Conservation (phyloP, 2,797 vertebrate species). For the Chaunax sp. region DNA sequence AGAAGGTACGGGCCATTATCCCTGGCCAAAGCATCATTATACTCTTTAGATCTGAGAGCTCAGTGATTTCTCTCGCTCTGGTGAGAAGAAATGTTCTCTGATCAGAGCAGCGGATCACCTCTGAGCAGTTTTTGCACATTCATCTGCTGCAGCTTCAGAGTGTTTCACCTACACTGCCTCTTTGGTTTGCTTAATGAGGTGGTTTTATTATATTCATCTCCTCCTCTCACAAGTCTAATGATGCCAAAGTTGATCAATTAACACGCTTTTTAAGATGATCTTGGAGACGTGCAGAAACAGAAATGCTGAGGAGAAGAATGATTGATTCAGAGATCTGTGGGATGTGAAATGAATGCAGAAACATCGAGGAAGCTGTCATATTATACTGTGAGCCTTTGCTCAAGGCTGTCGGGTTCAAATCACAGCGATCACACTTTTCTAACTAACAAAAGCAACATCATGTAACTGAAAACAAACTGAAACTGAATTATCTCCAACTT, state of each 20-base stretch:
- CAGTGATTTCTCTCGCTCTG: conserved; percentile 22
- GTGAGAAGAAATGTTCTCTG: conserved; percentile 41
- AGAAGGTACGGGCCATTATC: conserved; percentile 34
- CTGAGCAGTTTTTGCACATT: conserved; percentile 25
- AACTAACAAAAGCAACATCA: neutral
- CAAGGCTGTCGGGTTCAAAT: conserved; percentile 22
- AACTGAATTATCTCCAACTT: neutral
- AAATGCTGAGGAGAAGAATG: conserved; percentile 5
- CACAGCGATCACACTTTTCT: conserved; percentile 18
- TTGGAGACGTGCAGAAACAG: conserved; percentile 2
- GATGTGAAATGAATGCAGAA: conserved; percentile 24
- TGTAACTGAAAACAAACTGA: neutral
- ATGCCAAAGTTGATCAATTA: conserved; percentile 36
- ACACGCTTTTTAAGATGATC: conserved; percentile 2
- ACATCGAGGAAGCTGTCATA: conserved; percentile 19
- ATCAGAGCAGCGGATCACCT: conserved; percentile 31
- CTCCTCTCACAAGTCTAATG: conserved; percentile 10
- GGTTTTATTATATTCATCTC: conserved; percentile 27
- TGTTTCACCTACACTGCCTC: conserved; percentile 19
- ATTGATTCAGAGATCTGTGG: conserved; percentile 29
- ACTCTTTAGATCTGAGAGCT: conserved; percentile 47
- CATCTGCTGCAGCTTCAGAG: conserved; percentile 24
- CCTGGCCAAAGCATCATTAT: conserved; percentile 29
- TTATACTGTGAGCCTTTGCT: conserved; percentile 12
- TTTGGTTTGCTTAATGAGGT: conserved; percentile 44